phyloP scores from a whole-genome alignment of 2,888 invertebrate genomes.

The Pristionchus arcanus region DNA sequence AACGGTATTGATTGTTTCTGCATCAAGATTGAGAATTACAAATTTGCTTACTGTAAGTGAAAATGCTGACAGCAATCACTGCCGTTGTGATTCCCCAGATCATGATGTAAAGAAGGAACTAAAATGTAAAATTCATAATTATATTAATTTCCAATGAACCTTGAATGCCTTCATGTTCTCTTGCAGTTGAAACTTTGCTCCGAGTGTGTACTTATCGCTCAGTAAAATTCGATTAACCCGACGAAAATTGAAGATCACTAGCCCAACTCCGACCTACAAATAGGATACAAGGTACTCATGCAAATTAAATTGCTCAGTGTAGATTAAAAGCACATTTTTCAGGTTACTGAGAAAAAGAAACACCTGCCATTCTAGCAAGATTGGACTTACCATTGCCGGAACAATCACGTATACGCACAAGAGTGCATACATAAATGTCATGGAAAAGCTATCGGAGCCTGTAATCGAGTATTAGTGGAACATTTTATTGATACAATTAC shows the following conservation, averaged over 20 bases:
- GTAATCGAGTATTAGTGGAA: neutral
- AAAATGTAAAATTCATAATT: neutral
- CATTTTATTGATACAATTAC: neutral
- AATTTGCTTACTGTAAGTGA: neutral
- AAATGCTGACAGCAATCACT: neutral
- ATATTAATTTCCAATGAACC: neutral
- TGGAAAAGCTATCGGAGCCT: neutral
- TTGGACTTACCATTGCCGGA: neutral
- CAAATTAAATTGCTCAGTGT: neutral
- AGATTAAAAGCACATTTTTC: neutral
- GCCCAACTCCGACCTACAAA: neutral
- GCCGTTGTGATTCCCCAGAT: neutral
- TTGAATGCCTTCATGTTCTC: constrained; percentile 22
- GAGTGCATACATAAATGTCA: neutral
- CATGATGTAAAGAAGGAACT: neutral
- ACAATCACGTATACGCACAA: neutral
- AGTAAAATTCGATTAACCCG: neutral
- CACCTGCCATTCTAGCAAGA: neutral
- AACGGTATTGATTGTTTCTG: neutral
- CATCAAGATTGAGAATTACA: neutral
- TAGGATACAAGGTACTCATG: neutral
- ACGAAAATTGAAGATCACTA: neutral
- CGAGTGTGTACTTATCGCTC: neutral
- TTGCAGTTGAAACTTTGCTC: neutral
- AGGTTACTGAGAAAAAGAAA: too few relatives aligned